phyloP scores from a whole-genome alignment of 2,888 invertebrate species.

The Hypomecis atomaria region DNA sequence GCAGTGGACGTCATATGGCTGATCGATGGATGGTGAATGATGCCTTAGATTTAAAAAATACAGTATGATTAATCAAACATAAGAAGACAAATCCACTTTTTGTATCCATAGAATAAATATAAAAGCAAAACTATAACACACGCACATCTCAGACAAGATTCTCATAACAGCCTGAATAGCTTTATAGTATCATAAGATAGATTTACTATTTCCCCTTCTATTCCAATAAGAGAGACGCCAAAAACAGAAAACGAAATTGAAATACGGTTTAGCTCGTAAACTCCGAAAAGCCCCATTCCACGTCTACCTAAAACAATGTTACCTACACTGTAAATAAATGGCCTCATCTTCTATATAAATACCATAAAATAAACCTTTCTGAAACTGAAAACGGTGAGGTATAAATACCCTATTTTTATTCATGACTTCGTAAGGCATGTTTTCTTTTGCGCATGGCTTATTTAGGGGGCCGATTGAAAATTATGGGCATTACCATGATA shows the following conservation, averaged over 20 bases:
- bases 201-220: slow-evolving; percentile 22
- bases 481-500: slow-evolving; percentile 50
- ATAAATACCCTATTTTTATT: slow-evolving; percentile 57
- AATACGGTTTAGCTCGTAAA: slow-evolving; percentile 40
- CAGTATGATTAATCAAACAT: too few relatives aligned
- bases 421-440: slow-evolving; percentile 59
- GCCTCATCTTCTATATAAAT: slow-evolving; percentile 48
- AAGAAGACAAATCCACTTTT: too few relatives aligned
- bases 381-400: slow-evolving; percentile 47
- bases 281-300: slow-evolving; percentile 34
- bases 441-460: slow-evolving; percentile 49
- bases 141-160: background rate
- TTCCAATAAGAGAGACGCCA: slow-evolving; percentile 25
- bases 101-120: too few relatives aligned
- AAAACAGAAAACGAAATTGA: slow-evolving; percentile 37
- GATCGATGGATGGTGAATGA: too few relatives aligned
- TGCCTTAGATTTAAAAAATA: too few relatives aligned
- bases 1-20: too few relatives aligned
- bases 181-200: slow-evolving; percentile 19
- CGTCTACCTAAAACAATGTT: slow-evolving; percentile 45
- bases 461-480: slow-evolving; percentile 60
- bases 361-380: slow-evolving; percentile 48
- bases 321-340: slow-evolving; percentile 47
- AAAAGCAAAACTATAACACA: too few relatives aligned
- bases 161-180: slow-evolving; percentile 1